Evolutionary conservation across 2,797 vertebrate species (phyloP), one percentile per base, ranked within the genome.

Genomic region (Sylvilagus floridanus): DNA sequence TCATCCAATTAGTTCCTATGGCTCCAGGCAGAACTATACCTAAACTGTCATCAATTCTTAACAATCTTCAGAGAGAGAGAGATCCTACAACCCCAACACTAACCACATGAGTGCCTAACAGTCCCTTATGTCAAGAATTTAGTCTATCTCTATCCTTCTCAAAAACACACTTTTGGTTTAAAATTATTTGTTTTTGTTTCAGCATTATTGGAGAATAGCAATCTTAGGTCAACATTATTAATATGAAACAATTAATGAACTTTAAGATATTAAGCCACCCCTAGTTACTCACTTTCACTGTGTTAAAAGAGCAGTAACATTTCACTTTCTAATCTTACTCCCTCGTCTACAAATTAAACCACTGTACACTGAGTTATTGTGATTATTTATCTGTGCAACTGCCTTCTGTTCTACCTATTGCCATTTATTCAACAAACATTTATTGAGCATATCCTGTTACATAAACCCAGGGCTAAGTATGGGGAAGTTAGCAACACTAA

Each of bases 11-110:
- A 97, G 94, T 88, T 91, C 52, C 89, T 42, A 71, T 95, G 76
- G 96, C 96, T 96, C 79, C 93, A 92, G 96, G 97, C 95, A 94
- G 79, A 96, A 75, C 42, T 78, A 32, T 54, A 87, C 94, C 96
- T 88, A 93, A 97, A 93, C 83, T 96, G 90, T 96, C 96, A 97
- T 97, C 86, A 89, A 50, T 93, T 93, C 94, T 97, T 96, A 96
- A 96, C 91, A 88, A 24, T 95, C 95, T 96, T 97, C 96, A 96
- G 94, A 97, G 93, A 95, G 90, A 95, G 90, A 75, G 68, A 78
- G 68, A 32, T 86, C 65, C 68, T 73, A 82, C 11, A 54, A n/a
- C 17, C 35, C 76, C 35, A 65, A 63, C 42, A 91, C 32, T 88
- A 87, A 71, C 90, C 52, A 95, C 71, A 84, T 1, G 9, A 69